Evolutionary conservation across 2,113 vertebrate species (phyloP).

Genomic region (Cygnus atratus): DNA sequence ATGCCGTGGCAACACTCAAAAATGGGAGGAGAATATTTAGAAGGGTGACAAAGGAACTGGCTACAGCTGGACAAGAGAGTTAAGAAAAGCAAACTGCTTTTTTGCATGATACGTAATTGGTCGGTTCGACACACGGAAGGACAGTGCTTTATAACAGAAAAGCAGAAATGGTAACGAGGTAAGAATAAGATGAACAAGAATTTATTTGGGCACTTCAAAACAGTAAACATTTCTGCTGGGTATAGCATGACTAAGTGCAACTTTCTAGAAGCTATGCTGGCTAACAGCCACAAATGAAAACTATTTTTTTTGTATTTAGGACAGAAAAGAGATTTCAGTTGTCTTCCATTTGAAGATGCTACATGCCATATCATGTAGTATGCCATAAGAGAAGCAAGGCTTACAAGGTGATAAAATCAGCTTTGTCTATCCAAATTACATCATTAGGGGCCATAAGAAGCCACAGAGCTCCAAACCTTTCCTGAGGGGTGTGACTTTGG

Average conservation of each 20-base stretch:
- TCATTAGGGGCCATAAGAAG: not conserved
- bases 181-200: not conserved
- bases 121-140: not conserved
- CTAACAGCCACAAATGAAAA: not conserved
- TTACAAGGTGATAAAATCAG: not conserved
- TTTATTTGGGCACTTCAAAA: not conserved
- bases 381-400: not conserved
- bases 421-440: not conserved
- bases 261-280: not conserved
- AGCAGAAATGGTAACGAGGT: not conserved
- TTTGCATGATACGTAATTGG: not conserved
- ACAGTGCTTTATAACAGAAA: not conserved
- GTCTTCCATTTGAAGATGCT: not conserved
- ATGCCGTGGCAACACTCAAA: not conserved
- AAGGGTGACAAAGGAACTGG: not conserved
- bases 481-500: not conserved
- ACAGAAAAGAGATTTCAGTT: not conserved
- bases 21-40: not conserved
- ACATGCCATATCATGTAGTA: not conserved
- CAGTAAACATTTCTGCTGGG: not conserved
- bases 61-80: not conserved
- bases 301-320: not conserved
- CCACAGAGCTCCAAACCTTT: not conserved
- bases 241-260: not conserved
- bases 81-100: slow-evolving; percentile 6